A percentile compares a stretch with the other conserved stretches of the same genome.
Evolutionary conservation across 2,888 invertebrate species (phyloP).

Genomic region (Gymnocheta viridis): DNA sequence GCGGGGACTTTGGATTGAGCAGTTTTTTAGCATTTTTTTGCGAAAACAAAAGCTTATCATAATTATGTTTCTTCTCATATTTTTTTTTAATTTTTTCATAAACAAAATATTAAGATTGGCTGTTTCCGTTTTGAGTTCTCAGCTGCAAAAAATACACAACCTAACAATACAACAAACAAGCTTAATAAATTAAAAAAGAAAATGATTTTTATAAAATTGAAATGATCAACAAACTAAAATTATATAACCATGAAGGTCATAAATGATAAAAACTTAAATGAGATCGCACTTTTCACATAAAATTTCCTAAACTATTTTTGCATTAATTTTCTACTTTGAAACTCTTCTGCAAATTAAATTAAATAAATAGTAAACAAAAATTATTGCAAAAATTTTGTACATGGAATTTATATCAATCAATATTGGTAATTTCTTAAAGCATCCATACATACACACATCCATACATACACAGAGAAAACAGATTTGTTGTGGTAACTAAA

Average conservation of each 20-base stretch:
- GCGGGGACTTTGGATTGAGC: not conserved
- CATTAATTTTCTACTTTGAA: not conserved
- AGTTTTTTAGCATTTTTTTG: not conserved
- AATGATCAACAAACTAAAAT: constrained; percentile 24
- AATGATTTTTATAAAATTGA: constrained; percentile 26
- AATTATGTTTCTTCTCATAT: not conserved
- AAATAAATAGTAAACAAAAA: not conserved
- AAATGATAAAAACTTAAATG: constrained; percentile 27
- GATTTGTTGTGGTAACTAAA: too few relatives aligned
- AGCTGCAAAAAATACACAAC: not conserved
- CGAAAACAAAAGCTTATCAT: not conserved
- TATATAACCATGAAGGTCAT: constrained; percentile 59
- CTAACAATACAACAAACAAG: not conserved
- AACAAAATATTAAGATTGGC: constrained; percentile 47
- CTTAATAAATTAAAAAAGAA: not conserved
- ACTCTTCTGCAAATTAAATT: not conserved
- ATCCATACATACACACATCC: too few relatives aligned
- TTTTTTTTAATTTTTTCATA: constrained; percentile 19
- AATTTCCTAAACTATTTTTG: not conserved
- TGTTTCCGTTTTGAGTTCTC: constrained; percentile 57
- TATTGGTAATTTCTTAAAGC: too few relatives aligned
- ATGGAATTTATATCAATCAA: too few relatives aligned
- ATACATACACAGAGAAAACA: too few relatives aligned
- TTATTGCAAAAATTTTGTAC: too few relatives aligned
- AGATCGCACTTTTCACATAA: not conserved